Percentiles rank a stretch among this genome's conserved stretches.
phyloP scores from a whole-genome alignment of 2,113 vertebrate species.

The Antechinus stuartii region DNA sequence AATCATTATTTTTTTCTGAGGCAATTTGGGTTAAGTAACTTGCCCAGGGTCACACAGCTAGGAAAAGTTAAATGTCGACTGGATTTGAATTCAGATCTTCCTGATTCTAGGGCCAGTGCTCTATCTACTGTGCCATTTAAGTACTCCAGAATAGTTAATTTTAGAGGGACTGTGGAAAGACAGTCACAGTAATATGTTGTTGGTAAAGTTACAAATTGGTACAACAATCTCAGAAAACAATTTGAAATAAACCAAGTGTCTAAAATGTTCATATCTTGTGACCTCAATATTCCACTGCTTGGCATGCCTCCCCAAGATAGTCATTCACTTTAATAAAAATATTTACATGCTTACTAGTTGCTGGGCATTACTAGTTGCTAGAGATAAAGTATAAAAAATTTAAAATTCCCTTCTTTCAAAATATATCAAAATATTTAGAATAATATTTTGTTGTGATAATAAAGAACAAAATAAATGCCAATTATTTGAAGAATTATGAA shows the following conservation, averaged over 20 bases:
- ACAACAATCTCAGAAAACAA: not conserved
- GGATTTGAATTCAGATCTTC: no score
- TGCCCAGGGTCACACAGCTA: no score
- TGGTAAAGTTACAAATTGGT: not conserved
- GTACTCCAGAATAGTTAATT: not conserved
- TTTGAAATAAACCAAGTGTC: not conserved
- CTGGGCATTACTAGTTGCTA: no score
- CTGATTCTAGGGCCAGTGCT: no score
- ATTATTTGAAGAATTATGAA: not conserved
- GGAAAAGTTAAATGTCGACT: no score
- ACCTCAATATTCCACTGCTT: not conserved
- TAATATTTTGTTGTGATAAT: not conserved
- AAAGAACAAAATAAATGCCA: not conserved
- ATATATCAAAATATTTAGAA: not conserved
- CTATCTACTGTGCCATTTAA: no score
- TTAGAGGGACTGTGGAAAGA: not conserved
- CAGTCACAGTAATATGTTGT: not conserved
- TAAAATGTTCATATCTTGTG: not conserved
- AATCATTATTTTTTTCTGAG: no score
- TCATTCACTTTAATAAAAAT: not conserved
- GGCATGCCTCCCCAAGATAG: not conserved
- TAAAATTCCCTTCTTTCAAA: not conserved
- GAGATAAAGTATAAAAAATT: not conserved
- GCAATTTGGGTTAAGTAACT: no score
- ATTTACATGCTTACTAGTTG: not conserved